These are phyloP conservation scores for Panzeria rudis DNA, from an alignment of 2,888 invertebrate species.

Conservation along the genomic window DNA sequence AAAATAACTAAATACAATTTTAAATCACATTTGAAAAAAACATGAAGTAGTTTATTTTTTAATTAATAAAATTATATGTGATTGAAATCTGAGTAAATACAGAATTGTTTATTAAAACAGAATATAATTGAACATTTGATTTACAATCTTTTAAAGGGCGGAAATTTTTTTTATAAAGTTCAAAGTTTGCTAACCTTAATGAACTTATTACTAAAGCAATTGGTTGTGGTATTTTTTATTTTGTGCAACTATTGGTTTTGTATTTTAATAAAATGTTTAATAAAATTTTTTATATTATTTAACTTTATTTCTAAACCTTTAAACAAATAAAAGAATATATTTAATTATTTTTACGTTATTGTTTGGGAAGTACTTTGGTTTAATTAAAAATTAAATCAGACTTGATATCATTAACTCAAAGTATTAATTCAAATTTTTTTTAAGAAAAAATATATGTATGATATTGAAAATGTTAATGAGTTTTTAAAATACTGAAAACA, in stretches of 20 bases:
- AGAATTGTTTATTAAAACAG: constrained; percentile 19
- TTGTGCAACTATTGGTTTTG: neutral
- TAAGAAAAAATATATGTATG: no score
- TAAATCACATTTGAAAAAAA: neutral
- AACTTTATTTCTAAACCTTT: no score
- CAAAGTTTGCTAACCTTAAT: neutral
- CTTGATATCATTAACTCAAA: no score
- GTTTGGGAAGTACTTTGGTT: no score
- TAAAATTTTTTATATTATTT: no score
- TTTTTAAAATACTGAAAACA: neutral
- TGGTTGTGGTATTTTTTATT: no score
- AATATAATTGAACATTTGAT: neutral
- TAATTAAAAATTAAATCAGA: no score
- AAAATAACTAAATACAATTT: constrained; percentile 11
- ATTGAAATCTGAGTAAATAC: constrained; percentile 18
- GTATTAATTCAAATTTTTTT: no score
- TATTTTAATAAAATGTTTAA: no score
- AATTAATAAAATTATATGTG: constrained; percentile 23
- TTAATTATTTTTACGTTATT: no score
- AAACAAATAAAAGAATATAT: no score
- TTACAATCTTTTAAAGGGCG: neutral
- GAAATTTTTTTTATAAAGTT: neutral
- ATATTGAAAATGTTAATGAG: no score
- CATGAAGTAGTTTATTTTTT: neutral
- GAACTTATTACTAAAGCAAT: neutral